phyloP scores from a whole-genome alignment of 1,140 invertebrate species.

The Brevipalpus yothersi region DNA sequence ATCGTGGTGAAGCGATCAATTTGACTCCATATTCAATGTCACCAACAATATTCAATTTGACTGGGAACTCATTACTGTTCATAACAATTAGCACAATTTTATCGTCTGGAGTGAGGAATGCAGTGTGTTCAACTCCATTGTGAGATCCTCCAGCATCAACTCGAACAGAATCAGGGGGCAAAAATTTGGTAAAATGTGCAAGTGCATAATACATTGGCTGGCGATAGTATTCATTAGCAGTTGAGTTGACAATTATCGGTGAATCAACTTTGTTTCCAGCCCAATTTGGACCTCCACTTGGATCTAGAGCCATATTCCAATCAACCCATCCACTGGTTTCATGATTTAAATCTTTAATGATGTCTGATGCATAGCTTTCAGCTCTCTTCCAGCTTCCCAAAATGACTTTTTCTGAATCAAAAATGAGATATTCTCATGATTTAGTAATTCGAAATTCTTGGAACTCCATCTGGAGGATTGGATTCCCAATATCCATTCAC shows the following conservation, averaged over 20 bases:
- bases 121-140: not conserved
- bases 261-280: slow-evolving; percentile 24
- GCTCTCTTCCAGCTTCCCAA: slow-evolving; percentile 6
- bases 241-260: slow-evolving; percentile 22
- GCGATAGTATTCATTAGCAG: slow-evolving; percentile 24
- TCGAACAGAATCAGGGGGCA: not conserved
- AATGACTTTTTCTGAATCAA: not conserved
- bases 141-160: not conserved
- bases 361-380: slow-evolving; percentile 9
- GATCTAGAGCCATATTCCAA: slow-evolving; percentile 27
- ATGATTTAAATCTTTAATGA: slow-evolving; percentile 16
- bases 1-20: too few relatives aligned
- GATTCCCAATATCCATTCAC: not conserved
- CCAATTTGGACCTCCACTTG: slow-evolving; percentile 25
- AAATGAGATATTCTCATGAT: not conserved
- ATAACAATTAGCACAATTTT: not conserved
- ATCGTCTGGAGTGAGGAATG: not conserved
- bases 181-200: slow-evolving; percentile 22
- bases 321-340: slow-evolving; percentile 24
- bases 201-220: slow-evolving; percentile 29
- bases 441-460: not conserved
- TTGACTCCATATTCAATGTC: not conserved
- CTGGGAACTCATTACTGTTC: not conserved
- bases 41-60: not conserved
- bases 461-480: not conserved